Base-by-base conservation (phyloP, 2,113 vertebrate species). In the Dasyornis broadbenti region DNA sequence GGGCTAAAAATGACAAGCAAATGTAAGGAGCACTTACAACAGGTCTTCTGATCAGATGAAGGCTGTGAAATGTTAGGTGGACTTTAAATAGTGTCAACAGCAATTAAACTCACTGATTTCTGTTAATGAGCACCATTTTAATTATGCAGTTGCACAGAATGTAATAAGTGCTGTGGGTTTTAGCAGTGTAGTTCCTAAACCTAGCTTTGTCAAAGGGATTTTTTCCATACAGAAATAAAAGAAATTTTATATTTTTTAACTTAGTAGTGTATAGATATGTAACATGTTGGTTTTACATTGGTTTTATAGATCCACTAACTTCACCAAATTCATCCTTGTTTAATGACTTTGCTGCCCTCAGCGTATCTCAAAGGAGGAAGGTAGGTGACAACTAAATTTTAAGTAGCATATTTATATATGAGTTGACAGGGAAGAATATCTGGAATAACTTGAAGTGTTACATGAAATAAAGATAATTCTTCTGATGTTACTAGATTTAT, bases 321-420 rank as follows among this genome's bases (percentile, higher is more conserved):
- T 99, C 99, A 93, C 98, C 99, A 82, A 98, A 98, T 96, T 99
- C 99, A 83, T 99, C 99, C 79, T 98, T 99, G 97, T 99, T 99
- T 97, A 99, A 99, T 97, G 99, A 99, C 97, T 99, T 99, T 98
- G 98, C 98, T 98, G 99, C 98, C 97, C 98, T 99, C 96, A 99
- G 98, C 61, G 98, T 99, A 96, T 99, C 99, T 94, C 99, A 99
- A 97, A 99, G 99, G 97, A 99, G 99, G 97, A 99, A 99, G 99
- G 99, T 99, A 98, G 96, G 98, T 91, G 66, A 75, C 71, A 75
- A 45, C 73, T 85, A 92, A 87, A 92, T 68, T 61, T 86, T 65
- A 90, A 70, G 68, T 86, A 83, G n/a, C 9, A 6, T 77, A 27
- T 83, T 86, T 79, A 27, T 84, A 4, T 66, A 14, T 56, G 57